Conservation (phyloP, 2,113 vertebrate species). For the Gnathonemus longibarbis region DNA sequence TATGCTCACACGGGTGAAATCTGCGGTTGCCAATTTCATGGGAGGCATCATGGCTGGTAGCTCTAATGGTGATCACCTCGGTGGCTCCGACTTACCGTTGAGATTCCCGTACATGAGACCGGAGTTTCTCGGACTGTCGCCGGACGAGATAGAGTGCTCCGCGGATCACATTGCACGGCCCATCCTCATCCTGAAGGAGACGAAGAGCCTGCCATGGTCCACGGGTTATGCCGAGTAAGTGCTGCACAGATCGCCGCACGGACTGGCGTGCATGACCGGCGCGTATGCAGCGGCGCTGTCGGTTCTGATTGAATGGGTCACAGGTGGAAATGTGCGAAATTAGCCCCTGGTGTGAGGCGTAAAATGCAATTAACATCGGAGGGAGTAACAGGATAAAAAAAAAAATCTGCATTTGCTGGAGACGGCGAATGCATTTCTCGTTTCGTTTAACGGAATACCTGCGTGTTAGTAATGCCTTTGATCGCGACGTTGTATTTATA, state of each 20-base stretch:
- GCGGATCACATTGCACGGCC: slow-evolving; percentile 85
- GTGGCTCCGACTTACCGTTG: slow-evolving; percentile 69
- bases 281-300: background rate
- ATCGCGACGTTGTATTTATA: background rate
- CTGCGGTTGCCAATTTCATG: slow-evolving; percentile 86
- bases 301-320: background rate
- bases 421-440: background rate
- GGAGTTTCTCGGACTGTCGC: slow-evolving; percentile 83
- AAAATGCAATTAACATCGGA: background rate
- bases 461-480: background rate
- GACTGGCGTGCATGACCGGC: background rate
- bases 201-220: slow-evolving; percentile 78
- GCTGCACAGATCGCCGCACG: slow-evolving; percentile 8
- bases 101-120: slow-evolving; percentile 82
- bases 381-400: background rate
- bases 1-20: slow-evolving; percentile 89
- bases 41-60: slow-evolving; percentile 83
- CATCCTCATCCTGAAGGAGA: slow-evolving; percentile 87
- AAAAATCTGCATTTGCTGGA: background rate
- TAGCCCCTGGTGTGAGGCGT: background rate
- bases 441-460: background rate
- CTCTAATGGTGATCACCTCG: slow-evolving; percentile 62
- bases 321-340: background rate
- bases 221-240: slow-evolving; percentile 97
- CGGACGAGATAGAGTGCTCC: slow-evolving; percentile 86